phyloP scores from a whole-genome alignment of 1,140 invertebrate genomes.

The Megalonaias nervosa region DNA sequence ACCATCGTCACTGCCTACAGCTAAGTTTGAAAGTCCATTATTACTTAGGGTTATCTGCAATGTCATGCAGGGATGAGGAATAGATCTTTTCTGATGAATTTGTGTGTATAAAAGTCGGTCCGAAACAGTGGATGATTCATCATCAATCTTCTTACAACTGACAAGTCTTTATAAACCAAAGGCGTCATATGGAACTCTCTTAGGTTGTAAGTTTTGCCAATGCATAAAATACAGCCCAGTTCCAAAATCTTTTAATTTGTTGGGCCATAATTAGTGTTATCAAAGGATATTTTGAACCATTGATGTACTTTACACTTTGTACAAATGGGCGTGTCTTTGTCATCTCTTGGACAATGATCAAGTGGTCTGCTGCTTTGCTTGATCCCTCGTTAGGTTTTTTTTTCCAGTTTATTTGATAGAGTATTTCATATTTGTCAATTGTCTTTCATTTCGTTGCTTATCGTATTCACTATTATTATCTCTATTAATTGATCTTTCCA shows the following conservation, averaged over 20 bases:
- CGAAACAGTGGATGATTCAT: constrained; percentile 15
- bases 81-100: constrained; percentile 6
- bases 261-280: constrained; percentile 11
- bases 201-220: constrained; percentile 19
- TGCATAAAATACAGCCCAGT: neutral
- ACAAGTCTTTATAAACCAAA: constrained; percentile 4
- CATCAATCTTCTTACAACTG: constrained; percentile 9
- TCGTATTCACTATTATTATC: neutral
- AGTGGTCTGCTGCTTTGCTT: constrained; percentile 6
- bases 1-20: neutral
- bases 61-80: constrained; percentile 7
- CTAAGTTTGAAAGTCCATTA: neutral
- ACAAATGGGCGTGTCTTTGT: constrained; percentile 1
- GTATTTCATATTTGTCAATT: constrained; percentile 12
- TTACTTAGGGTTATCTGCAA: constrained; percentile 12
- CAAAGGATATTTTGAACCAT: neutral
- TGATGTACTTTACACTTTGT: constrained; percentile 13
- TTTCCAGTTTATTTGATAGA: neutral
- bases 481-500: neutral
- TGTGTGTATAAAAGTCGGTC: constrained; percentile 4
- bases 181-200: constrained; percentile 12
- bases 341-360: constrained; percentile 6
- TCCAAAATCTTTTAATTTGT: constrained; percentile 17
- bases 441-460: constrained; percentile 5
- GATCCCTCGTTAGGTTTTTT: neutral